These are phyloP conservation scores for Silurus asotus DNA, from an alignment of 2,113 vertebrate genomes.

Conservation along the genomic window DNA sequence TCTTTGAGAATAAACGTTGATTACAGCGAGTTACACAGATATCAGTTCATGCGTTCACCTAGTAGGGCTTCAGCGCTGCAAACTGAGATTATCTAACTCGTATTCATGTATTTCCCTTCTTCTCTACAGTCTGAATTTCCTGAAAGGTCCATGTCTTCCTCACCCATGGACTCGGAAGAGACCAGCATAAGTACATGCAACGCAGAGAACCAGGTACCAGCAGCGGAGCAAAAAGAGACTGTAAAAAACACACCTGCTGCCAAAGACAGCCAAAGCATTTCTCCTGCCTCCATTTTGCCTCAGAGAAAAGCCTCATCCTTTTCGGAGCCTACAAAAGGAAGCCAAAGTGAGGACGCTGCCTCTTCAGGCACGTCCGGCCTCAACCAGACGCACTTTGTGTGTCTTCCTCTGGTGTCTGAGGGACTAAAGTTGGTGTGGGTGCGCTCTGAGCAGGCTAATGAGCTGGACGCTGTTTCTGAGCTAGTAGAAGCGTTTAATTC, in stretches of 20 bases:
- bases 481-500: slow-evolving; percentile 79
- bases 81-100: neutral
- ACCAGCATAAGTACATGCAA: slow-evolving; percentile 33
- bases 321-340: slow-evolving; percentile 29
- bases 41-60: neutral
- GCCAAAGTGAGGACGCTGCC: slow-evolving; percentile 22
- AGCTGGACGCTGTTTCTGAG: slow-evolving; percentile 70
- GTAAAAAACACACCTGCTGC: slow-evolving; percentile 24
- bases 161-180: slow-evolving; percentile 41
- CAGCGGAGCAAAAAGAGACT: slow-evolving; percentile 30
- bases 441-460: slow-evolving; percentile 68
- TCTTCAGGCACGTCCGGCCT: slow-evolving; percentile 34
- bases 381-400: slow-evolving; percentile 62
- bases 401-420: slow-evolving; percentile 77
- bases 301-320: slow-evolving; percentile 40
- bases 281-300: slow-evolving; percentile 38
- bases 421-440: slow-evolving; percentile 78
- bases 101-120: slow-evolving; percentile 6
- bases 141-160: slow-evolving; percentile 41
- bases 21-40: neutral
- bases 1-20: neutral
- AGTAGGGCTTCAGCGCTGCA: neutral
- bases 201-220: slow-evolving; percentile 31
- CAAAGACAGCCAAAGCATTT: slow-evolving; percentile 41
- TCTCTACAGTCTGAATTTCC: slow-evolving; percentile 27